phyloP scores from a whole-genome alignment of 2,888 invertebrate genomes.

The Neoaliturus tenellus region DNA sequence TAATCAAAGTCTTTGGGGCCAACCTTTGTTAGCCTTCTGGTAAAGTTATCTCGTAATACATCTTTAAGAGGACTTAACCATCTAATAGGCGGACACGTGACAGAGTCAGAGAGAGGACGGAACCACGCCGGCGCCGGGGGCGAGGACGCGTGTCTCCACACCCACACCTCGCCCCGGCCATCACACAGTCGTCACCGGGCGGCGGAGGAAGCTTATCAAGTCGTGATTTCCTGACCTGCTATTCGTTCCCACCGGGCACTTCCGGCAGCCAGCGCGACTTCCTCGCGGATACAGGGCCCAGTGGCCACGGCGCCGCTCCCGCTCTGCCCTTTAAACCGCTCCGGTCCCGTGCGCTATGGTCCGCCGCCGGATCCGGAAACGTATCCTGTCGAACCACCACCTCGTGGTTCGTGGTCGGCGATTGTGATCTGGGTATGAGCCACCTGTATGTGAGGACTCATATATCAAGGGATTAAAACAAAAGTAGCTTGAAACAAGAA shows the following conservation, averaged over 20 bases:
- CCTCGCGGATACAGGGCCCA: constrained; percentile 55
- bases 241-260: constrained; percentile 46
- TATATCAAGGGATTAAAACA: too few species aligned
- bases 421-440: neutral
- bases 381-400: constrained; percentile 1
- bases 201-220: constrained; percentile 47
- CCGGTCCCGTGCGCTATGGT: constrained; percentile 45
- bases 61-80: too few species aligned
- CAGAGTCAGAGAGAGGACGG: too few species aligned
- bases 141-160: neutral
- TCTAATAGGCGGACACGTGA: too few species aligned
- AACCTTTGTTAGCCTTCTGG: too few species aligned
- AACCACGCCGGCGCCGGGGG: neutral
- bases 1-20: too few species aligned
- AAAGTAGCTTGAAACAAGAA: too few species aligned
- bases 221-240: constrained; percentile 51
- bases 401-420: neutral
- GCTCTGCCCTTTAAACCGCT: constrained; percentile 46
- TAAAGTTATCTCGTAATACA: too few species aligned
- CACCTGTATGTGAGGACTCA: neutral
- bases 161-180: neutral
- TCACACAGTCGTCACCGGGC: neutral
- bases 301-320: constrained; percentile 48
- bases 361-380: constrained; percentile 29
- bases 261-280: constrained; percentile 27